These are phyloP conservation scores for Sycobia sp. DNA, from an alignment of 1,140 invertebrate species.

Conservation along the genomic window DNA sequence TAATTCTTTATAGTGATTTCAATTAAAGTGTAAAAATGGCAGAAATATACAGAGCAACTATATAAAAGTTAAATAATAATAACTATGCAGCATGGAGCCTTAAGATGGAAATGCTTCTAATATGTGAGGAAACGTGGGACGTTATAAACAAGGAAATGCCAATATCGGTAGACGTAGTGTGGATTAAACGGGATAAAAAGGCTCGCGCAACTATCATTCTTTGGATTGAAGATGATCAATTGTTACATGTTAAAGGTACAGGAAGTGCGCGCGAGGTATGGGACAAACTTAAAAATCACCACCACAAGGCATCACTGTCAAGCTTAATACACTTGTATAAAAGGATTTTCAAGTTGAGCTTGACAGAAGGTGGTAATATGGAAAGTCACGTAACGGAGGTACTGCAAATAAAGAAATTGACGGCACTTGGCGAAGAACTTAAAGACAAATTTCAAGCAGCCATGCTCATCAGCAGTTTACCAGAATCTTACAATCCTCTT, in stretches of 20 bases:
- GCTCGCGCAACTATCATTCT: slow-evolving; percentile 33
- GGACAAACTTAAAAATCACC: slow-evolving; percentile 24
- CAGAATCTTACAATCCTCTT: slow-evolving; percentile 31
- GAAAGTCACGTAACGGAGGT: not conserved
- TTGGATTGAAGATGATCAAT: slow-evolving; percentile 31
- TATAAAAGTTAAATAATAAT: slow-evolving; percentile 31
- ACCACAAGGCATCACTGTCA: not conserved
- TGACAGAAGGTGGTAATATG: slow-evolving; percentile 9
- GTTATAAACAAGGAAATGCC: slow-evolving; percentile 11
- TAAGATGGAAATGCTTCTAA: slow-evolving; percentile 35
- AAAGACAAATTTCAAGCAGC: slow-evolving; percentile 27
- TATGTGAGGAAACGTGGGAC: slow-evolving; percentile 37
- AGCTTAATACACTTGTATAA: not conserved
- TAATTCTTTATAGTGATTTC: no score
- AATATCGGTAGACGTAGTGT: not conserved
- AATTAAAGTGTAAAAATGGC: not conserved
- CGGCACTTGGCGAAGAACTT: not conserved
- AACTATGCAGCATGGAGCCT: slow-evolving; percentile 36
- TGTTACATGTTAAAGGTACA: slow-evolving; percentile 14
- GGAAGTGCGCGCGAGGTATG: slow-evolving; percentile 7
- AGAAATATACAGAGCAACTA: not conserved
- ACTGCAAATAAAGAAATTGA: not conserved
- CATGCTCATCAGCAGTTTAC: slow-evolving; percentile 31
- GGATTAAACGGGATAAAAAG: slow-evolving; percentile 13
- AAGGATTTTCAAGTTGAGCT: not conserved